A percentile compares a stretch with the other conserved stretches of the same genome.
phyloP scores from a whole-genome alignment of 2,113 vertebrate genomes.

The Lamprotornis superbus region DNA sequence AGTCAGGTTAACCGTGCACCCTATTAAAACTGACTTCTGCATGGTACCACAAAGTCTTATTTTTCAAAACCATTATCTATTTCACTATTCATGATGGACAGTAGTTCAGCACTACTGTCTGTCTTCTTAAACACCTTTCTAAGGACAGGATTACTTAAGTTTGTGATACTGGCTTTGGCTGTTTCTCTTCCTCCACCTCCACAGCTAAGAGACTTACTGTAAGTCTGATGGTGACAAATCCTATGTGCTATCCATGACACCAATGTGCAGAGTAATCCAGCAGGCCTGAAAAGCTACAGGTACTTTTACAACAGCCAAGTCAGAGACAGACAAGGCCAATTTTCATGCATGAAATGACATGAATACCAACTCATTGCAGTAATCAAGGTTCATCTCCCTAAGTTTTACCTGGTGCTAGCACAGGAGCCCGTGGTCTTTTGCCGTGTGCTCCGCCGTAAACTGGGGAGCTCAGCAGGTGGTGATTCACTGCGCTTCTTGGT shows the following conservation, averaged over 20 bases:
- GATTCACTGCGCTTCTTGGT: conserved; percentile 99
- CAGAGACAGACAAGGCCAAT: not conserved
- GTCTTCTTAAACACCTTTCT: not conserved
- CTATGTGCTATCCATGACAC: not conserved
- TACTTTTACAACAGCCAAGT: not conserved
- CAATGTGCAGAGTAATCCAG: not conserved
- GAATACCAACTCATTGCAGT: not conserved
- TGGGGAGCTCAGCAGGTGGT: conserved; percentile 99
- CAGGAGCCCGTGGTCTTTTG: conserved; percentile 99
- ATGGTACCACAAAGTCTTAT: not conserved
- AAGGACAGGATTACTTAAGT: not conserved
- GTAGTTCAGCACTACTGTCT: not conserved
- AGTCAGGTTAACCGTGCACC: not conserved
- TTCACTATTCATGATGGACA: not conserved
- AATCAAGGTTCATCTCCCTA: not conserved
- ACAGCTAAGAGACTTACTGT: not conserved
- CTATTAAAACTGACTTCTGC: not conserved
- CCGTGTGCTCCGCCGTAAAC: conserved; percentile 98
- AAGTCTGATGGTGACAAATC: not conserved
- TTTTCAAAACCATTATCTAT: not conserved
- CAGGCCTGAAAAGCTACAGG: not conserved
- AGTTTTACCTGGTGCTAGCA: conserved; percentile 95
- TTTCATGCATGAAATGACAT: not conserved
- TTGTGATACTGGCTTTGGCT: not conserved
- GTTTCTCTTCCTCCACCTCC: not conserved